Conservation (phyloP, 2,888 invertebrate species). For the Netelia fuscicornis region DNA sequence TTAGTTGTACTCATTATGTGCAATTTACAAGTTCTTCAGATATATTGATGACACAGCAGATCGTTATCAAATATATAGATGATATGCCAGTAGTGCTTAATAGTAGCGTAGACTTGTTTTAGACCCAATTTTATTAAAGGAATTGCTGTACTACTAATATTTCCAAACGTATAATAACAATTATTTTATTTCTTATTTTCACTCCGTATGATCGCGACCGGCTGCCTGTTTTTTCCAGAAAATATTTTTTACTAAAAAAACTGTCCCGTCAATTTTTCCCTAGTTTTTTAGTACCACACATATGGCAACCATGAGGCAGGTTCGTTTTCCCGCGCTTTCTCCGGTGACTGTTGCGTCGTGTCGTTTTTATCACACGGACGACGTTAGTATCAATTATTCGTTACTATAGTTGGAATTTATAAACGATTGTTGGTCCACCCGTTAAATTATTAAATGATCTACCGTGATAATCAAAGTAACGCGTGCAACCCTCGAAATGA, state of each 20-base stretch:
- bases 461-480: not conserved
- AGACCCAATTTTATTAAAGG: too few species aligned
- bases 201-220: too few species aligned
- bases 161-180: too few species aligned
- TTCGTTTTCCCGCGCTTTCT: constrained; percentile 44
- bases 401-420: too few species aligned
- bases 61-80: not conserved
- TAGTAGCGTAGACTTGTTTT: too few species aligned
- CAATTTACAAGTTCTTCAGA: not conserved
- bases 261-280: not conserved
- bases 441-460: not conserved
- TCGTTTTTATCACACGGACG: not conserved
- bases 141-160: not conserved
- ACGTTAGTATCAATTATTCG: not conserved
- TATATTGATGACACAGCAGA: not conserved
- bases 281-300: constrained; percentile 18
- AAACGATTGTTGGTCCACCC: too few species aligned
- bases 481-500: not conserved
- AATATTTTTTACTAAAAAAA: not conserved
- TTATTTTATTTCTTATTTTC: too few species aligned
- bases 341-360: not conserved
- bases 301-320: constrained; percentile 12
- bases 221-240: not conserved
- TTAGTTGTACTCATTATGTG: constrained; percentile 58
- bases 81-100: not conserved